Evolutionary conservation across 2,888 invertebrate genomes (phyloP).

Genomic region (Ischnura elegans): DNA sequence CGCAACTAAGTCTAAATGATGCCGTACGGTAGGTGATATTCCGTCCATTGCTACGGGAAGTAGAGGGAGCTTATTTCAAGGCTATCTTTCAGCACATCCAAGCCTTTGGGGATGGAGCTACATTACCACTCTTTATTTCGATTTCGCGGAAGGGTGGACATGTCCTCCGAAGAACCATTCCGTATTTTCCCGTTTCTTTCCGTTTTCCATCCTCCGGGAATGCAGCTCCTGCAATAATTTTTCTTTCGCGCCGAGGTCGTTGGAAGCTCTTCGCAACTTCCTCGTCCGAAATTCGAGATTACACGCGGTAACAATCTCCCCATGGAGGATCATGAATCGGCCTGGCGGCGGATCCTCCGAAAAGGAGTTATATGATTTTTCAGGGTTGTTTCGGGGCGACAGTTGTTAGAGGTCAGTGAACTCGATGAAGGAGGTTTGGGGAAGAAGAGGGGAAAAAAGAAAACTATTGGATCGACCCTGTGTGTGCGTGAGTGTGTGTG

Average conservation of each 20-base stretch:
- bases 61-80: not conserved
- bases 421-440: not conserved
- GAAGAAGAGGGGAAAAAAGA: constrained; percentile 21
- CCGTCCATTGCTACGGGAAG: not conserved
- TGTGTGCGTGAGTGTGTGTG: not conserved
- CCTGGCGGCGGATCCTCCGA: constrained; percentile 23
- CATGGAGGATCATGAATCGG: not conserved
- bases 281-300: not conserved
- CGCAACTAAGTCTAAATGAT: not conserved
- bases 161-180: not conserved
- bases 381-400: constrained; percentile 21
- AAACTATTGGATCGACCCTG: constrained; percentile 59
- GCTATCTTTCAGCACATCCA: not conserved
- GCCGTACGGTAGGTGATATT: not conserved
- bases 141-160: not conserved
- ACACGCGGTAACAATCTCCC: not conserved
- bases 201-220: not conserved
- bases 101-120: not conserved
- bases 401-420: constrained; percentile 40
- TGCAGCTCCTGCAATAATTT: not conserved
- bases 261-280: constrained; percentile 1
- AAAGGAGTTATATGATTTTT: constrained; percentile 11
- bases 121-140: too few species aligned
- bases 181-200: too few species aligned
- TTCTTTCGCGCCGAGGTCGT: not conserved